phyloP scores from a whole-genome alignment of 2,888 invertebrate species.

The Sipha maydis region DNA sequence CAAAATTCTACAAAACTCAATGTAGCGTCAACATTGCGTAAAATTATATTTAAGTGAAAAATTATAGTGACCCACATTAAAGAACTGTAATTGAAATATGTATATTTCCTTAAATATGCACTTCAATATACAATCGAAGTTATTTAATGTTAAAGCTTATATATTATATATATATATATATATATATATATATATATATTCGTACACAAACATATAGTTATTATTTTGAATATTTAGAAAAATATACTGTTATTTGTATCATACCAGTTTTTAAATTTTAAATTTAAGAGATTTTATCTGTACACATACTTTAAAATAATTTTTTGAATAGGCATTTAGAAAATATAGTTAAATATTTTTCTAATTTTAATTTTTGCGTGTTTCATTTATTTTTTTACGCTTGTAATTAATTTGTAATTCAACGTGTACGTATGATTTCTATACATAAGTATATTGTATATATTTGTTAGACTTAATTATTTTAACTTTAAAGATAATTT shows the following conservation, averaged over 20 bases:
- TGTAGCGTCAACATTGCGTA: slow-evolving; percentile 48
- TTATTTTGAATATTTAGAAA: no score
- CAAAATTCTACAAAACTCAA: slow-evolving; percentile 32
- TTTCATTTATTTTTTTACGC: neutral
- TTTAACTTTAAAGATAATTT: neutral
- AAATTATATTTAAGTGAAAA: slow-evolving; percentile 1
- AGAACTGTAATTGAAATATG: neutral
- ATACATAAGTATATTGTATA: neutral
- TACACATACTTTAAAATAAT: no score
- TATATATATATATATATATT: no score
- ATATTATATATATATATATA: no score
- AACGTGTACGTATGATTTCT: neutral
- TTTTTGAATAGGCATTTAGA: no score
- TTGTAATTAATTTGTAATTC: neutral
- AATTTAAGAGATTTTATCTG: no score
- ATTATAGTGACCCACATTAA: slow-evolving; percentile 6
- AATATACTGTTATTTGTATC: no score
- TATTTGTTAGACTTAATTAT: neutral
- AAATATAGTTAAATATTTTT: no score
- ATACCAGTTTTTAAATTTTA: no score
- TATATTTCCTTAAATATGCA: no score
- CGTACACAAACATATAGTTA: neutral
- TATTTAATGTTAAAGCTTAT: neutral
- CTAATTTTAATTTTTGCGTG: neutral
- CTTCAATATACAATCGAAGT: neutral